A percentile compares a stretch with the other conserved stretches of the same genome.
Conservation (phyloP, 1,140 invertebrate genomes). For the Triops longicaudatus region DNA sequence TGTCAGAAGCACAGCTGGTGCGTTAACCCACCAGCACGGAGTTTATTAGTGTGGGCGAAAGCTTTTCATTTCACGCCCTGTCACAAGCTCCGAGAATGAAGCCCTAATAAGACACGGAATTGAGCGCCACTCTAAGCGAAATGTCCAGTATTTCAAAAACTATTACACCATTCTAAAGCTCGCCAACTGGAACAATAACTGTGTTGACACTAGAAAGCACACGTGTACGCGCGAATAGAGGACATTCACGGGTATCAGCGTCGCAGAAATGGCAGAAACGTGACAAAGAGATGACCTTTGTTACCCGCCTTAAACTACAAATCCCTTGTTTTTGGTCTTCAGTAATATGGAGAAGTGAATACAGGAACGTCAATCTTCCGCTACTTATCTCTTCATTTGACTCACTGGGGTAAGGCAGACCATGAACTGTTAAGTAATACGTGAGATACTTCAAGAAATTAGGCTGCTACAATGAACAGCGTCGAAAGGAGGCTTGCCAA, state of each 20-base stretch:
- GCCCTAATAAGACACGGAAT: neutral
- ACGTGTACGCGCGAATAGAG: too few relatives aligned
- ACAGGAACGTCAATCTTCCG: too few relatives aligned
- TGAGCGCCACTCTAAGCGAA: neutral
- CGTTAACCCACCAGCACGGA: neutral
- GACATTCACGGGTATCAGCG: too few relatives aligned
- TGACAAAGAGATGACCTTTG: too few relatives aligned
- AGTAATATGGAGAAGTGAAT: too few relatives aligned
- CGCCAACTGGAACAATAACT: neutral
- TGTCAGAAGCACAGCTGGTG: neutral
- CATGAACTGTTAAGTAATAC: too few relatives aligned
- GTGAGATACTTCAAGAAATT: neutral
- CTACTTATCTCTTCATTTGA: too few relatives aligned
- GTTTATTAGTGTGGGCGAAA: neutral
- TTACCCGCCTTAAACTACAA: too few relatives aligned
- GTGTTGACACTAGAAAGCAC: neutral
- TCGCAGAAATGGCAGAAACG: too few relatives aligned
- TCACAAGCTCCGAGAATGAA: neutral
- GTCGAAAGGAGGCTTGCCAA: neutral
- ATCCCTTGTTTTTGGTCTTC: too few relatives aligned
- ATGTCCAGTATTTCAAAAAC: neutral
- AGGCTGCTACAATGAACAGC: neutral
- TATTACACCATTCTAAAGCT: neutral
- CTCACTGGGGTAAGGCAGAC: too few relatives aligned
- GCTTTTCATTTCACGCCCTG: constrained; percentile 4